Evolutionary conservation across 1,140 invertebrate species (phyloP).

Genomic region (Tetraneura akinire): DNA sequence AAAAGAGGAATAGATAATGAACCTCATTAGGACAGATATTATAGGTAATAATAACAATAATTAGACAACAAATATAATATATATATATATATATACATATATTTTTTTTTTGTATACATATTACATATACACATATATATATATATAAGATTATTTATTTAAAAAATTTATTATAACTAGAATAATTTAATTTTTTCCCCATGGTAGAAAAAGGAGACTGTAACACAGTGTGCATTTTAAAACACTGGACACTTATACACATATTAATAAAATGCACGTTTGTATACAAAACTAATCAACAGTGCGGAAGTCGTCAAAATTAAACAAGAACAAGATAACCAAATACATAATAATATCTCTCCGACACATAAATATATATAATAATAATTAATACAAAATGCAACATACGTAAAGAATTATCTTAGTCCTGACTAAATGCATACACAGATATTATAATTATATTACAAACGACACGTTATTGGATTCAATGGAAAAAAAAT

Average conservation of each 20-base stretch:
- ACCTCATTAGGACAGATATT: no score
- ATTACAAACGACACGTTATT: conserved; percentile 48
- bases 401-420: conserved; percentile 51
- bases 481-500: conserved; percentile 46
- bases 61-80: conserved; percentile 31
- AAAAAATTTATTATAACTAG: conserved; percentile 55
- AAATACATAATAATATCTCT: conserved; percentile 51
- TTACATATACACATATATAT: no score
- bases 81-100: conserved; percentile 27
- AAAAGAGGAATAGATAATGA: no score
- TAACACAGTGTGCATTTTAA: conserved; percentile 46
- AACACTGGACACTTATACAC: conserved; percentile 50
- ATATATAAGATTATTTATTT: conserved; percentile 26
- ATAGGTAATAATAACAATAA: neutral
- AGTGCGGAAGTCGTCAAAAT: conserved; percentile 48
- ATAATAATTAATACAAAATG: conserved; percentile 51
- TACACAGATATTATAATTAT: conserved; percentile 49
- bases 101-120: conserved; percentile 32
- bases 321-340: conserved; percentile 51
- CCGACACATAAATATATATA: conserved; percentile 49
- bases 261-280: conserved; percentile 51
- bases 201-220: conserved; percentile 57
- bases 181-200: conserved; percentile 57
- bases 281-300: conserved; percentile 51
- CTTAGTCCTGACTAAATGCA: conserved; percentile 47